Evolutionary conservation across 2,888 invertebrate species (phyloP).

Genomic region (Elysia crispata): DNA sequence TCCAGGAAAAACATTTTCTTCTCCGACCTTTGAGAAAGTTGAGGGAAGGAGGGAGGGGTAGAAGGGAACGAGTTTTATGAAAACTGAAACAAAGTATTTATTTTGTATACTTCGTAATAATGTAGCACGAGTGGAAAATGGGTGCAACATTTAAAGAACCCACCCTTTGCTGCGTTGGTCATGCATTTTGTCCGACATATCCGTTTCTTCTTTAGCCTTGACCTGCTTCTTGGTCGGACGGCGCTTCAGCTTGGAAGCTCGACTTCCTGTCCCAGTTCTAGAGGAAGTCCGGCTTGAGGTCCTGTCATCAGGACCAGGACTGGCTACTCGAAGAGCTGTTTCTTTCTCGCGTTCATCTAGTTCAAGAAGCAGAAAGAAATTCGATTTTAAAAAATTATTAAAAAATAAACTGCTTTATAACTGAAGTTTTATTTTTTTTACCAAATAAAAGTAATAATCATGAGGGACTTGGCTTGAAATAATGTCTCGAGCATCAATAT

Average conservation of each 20-base stretch:
- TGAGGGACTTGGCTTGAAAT: too few relatives aligned
- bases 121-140: background rate
- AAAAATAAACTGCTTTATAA: too few relatives aligned
- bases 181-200: constrained; percentile 45
- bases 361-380: too few relatives aligned
- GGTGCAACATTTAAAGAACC: background rate
- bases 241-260: constrained; percentile 56
- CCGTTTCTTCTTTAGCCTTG: constrained; percentile 60
- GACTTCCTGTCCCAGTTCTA: constrained; percentile 50
- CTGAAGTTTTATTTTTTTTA: too few relatives aligned
- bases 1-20: constrained; percentile 71
- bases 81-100: background rate
- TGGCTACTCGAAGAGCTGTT: background rate
- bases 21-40: constrained; percentile 22
- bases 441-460: too few relatives aligned
- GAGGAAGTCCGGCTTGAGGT: constrained; percentile 64
- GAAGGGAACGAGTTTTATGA: too few relatives aligned
- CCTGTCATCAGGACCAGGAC: constrained; percentile 58
- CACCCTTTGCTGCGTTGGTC: too few relatives aligned
- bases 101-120: background rate
- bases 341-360: constrained; percentile 50
- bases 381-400: too few relatives aligned
- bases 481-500: too few relatives aligned
- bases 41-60: too few relatives aligned
- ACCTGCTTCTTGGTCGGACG: constrained; percentile 51